Evolutionary conservation across 2,888 invertebrate species (phyloP).

Genomic region (Exephanes ischioxanthus): DNA sequence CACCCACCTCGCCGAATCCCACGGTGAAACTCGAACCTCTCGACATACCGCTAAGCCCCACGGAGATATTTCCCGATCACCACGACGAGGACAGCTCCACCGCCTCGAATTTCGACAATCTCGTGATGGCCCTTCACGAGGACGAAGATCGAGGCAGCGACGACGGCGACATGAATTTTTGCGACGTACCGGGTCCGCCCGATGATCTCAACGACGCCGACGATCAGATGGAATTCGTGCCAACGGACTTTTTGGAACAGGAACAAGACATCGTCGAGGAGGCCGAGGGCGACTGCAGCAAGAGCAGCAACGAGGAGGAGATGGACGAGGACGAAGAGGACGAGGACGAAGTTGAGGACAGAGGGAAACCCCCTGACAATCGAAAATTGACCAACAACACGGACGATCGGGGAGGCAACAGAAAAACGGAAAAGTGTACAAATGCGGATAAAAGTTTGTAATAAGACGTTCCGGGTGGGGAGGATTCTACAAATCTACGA

Average conservation of each 20-base stretch:
- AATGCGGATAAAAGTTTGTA: conserved; percentile 52
- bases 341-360: conserved; percentile 65
- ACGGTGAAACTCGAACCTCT: conserved; percentile 81
- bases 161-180: conserved; percentile 77
- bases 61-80: conserved; percentile 78
- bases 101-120: conserved; percentile 77
- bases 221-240: conserved; percentile 83
- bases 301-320: conserved; percentile 73
- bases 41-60: conserved; percentile 82
- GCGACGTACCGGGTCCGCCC: conserved; percentile 75
- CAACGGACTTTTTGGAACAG: conserved; percentile 84
- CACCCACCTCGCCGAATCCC: conserved; percentile 77
- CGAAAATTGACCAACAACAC: conserved; percentile 17
- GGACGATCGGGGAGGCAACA: conserved; percentile 37
- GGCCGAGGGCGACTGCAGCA: conserved; percentile 77
- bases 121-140: conserved; percentile 79
- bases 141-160: conserved; percentile 82
- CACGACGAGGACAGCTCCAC: conserved; percentile 78
- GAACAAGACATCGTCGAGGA: conserved; percentile 83
- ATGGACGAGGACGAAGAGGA: conserved; percentile 70
- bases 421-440: conserved; percentile 62
- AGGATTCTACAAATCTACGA: conserved; percentile 7
- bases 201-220: conserved; percentile 80
- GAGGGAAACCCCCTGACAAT: conserved; percentile 29
- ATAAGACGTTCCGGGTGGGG: not conserved